Evolutionary conservation across 2,113 vertebrate genomes (phyloP).

Genomic region (Prunella himalayana): DNA sequence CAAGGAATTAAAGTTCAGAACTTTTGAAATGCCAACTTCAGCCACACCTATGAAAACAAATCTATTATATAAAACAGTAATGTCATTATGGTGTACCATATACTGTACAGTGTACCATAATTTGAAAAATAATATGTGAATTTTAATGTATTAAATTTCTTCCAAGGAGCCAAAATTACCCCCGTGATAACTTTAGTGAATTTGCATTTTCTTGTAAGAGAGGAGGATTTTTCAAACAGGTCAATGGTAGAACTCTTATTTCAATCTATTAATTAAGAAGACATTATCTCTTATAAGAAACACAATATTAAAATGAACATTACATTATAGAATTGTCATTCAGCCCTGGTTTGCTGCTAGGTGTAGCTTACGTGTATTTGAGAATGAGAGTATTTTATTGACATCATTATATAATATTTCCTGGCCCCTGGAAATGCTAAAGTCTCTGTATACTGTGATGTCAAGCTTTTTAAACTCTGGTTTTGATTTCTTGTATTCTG

Average conservation of each 20-base stretch:
- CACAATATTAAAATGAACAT: neutral
- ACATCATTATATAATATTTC: neutral
- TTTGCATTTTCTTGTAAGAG: neutral
- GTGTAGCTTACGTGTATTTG: accelerated
- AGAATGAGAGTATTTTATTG: neutral
- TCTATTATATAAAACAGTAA: neutral
- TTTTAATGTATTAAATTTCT: neutral
- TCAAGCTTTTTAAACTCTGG: neutral
- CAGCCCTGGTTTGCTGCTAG: neutral
- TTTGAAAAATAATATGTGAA: neutral
- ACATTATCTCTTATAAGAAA: neutral
- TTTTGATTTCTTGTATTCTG: neutral
- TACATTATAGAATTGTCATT: neutral
- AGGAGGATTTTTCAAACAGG: neutral
- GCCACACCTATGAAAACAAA: neutral
- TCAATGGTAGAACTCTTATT: neutral
- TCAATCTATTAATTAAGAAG: neutral
- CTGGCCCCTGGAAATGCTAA: neutral
- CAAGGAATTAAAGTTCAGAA: neutral
- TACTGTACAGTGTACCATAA: neutral
- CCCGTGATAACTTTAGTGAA: neutral
- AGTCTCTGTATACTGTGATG: neutral
- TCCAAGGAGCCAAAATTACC: neutral
- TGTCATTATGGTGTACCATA: neutral
- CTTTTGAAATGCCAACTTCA: neutral